Evolutionary conservation across 92 coral and sea anemone species (phyloP), one percentile per base, ranked within the genome.

Genomic region (Siderastrea radians): DNA sequence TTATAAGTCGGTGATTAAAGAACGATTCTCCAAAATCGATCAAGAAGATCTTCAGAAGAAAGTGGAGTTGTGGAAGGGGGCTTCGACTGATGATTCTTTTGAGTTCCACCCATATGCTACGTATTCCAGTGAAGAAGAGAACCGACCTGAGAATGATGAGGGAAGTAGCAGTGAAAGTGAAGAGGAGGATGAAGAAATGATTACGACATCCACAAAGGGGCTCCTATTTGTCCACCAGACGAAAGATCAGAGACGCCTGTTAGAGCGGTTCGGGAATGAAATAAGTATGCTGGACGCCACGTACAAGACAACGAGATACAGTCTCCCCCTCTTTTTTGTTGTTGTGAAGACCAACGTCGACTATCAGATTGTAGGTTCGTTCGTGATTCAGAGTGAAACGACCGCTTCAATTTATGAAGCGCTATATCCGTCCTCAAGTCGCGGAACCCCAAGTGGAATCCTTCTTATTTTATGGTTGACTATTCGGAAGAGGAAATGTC

Each of bases 271-370:
- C 38, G 38, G 38, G 38, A 26, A 26, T 26, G 38, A 26, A 26
- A 26, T 26, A 26, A 26, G 38, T 26, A 26, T 26, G 38, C 38
- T 26, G 38, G 38, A 26, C 38, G 38, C 86, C n/a, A 71, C 79
- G 4, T 82, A 82, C 53, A 82, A 73, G 61, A 82, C 49, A 6
- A 82, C 71, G 7, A 68, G 75, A 7, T 82, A 82, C 59, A 46
- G 75, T 44, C 80, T 74, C 62, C 78, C 78, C 49, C 77, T 92
- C 8, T 84, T 88, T 48, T 88, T 92, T 26, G 81, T 92, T 16
- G 85, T 72, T 19, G 66, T 26, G 38, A 26, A 26, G 38, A 26
- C 38, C 38, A 26, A 26, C 38, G 38, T 26, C 38, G 38, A 26
- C 38, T 26, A 26, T 26, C 38, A 26, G 38, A 26, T 26, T 26